Evolutionary conservation across 1,140 invertebrate genomes (phyloP), one percentile per base, ranked within the genome.

Genomic region (Caenorhabditis latens): DNA sequence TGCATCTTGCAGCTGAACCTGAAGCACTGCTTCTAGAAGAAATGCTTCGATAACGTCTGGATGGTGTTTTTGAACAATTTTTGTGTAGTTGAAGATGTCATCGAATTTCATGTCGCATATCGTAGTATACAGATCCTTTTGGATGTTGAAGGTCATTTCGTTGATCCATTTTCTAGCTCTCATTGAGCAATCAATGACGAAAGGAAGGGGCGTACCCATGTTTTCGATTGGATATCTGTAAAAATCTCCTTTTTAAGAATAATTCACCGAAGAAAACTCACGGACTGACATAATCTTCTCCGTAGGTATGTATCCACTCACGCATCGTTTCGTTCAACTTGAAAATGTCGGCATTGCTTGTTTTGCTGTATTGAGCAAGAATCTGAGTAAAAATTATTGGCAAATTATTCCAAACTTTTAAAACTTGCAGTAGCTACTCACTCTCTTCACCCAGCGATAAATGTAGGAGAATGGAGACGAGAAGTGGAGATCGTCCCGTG

Each of bases 401-500:
- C 8, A 0, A 8, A 5, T 16, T 19, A n/a, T 19, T n/a, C 19
- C 11, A 7, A 43, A 46, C 14, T 53, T 0, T 14, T 53, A 9
- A 14, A 48, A 16, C 14, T 50, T 79, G 32, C 0, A 32, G 32
- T 1, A 0, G 3, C 5, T 16, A 24, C 71, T 19, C 24, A 79
- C 71, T 5, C 71, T 48, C 21, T 79, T 79, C 46, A 79, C 6
- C 71, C 71, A 79, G 24, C 71, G 32, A 24, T 79, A 79, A 19
- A 79, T 43, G 16, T 19, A 9, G 4, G 71, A 79, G 21, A 24
- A n/a, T 0, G 14, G 8, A 1, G 71, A 79, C 5, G 71, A 79
- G 14, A 79, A 79, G 14, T 50, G n/a, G n/a, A 79, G 7, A 50
- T 50, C 46, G 11, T 50, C 71, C 1, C 13, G 9, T 13, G 42